Conservation (phyloP, 2,113 vertebrate species). For the Tor tambroides region DNA sequence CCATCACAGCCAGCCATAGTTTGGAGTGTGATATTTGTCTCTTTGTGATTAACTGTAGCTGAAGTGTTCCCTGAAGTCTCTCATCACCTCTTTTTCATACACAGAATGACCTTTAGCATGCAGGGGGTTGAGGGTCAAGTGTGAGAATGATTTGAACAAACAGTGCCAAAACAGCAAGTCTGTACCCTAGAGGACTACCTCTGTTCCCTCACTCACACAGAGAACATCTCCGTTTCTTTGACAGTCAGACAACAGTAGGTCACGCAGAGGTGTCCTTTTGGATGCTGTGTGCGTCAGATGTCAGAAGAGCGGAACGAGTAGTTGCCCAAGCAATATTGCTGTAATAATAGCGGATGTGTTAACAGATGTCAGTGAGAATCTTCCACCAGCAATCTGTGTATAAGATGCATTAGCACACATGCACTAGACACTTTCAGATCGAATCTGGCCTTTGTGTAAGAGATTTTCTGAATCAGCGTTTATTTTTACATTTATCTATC, state of each 20-base stretch:
- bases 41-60: constrained; percentile 4
- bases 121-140: constrained; percentile 15
- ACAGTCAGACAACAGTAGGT: constrained; percentile 3
- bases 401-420: background rate
- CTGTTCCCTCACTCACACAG: too few relatives aligned
- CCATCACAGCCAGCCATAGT: background rate
- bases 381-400: background rate
- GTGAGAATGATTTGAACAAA: constrained; percentile 23
- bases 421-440: background rate
- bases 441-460: background rate
- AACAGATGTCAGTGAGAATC: background rate
- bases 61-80: constrained; percentile 6
- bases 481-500: background rate
- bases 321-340: background rate
- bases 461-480: background rate
- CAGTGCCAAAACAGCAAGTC: too few relatives aligned
- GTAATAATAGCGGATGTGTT: background rate
- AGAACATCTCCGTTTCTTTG: too few relatives aligned
- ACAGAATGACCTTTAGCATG: constrained; percentile 26
- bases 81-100: constrained; percentile 14
- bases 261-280: background rate
- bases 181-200: too few relatives aligned
- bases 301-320: background rate
- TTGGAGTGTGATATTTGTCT: background rate
- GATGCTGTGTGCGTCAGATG: background rate